Conservation (phyloP, 2,797 vertebrate genomes). For the Coendou prehensilis region DNA sequence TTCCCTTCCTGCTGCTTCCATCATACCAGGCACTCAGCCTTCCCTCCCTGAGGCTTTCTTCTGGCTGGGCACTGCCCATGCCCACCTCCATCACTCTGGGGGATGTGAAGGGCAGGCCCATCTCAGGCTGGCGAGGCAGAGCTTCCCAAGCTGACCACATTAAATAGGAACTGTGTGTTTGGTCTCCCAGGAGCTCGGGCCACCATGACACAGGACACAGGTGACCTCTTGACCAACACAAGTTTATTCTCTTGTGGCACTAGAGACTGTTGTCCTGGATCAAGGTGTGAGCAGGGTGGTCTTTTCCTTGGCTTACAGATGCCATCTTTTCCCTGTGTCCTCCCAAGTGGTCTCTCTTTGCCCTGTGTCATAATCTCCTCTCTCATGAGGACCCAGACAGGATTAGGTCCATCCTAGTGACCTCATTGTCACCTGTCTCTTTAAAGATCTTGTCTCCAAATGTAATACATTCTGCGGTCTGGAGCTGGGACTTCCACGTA, state of each 20-base stretch:
- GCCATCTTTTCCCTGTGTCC: background rate
- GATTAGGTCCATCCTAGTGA: background rate
- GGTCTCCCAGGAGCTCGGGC: background rate
- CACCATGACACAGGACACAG: background rate
- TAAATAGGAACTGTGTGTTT: background rate
- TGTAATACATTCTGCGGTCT: background rate
- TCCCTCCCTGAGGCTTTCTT: background rate
- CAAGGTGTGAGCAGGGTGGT: background rate
- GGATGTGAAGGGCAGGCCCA: background rate
- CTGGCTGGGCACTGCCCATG: background rate
- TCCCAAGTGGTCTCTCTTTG: background rate
- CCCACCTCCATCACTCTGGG: background rate
- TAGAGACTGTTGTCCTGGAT: background rate
- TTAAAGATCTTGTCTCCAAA: background rate
- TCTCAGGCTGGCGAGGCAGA: background rate
- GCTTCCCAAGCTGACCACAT: background rate
- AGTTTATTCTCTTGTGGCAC: background rate
- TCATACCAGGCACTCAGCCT: background rate
- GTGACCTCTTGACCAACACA: background rate
- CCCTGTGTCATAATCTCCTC: background rate
- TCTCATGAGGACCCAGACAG: background rate
- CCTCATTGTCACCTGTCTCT: background rate
- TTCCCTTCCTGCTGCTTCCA: background rate
- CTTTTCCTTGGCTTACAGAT: background rate
- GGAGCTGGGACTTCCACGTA: background rate